Percentiles rank a stretch among this genome's conserved stretches.
phyloP scores from a whole-genome alignment of 2,797 vertebrate genomes.

The Todus mexicanus region DNA sequence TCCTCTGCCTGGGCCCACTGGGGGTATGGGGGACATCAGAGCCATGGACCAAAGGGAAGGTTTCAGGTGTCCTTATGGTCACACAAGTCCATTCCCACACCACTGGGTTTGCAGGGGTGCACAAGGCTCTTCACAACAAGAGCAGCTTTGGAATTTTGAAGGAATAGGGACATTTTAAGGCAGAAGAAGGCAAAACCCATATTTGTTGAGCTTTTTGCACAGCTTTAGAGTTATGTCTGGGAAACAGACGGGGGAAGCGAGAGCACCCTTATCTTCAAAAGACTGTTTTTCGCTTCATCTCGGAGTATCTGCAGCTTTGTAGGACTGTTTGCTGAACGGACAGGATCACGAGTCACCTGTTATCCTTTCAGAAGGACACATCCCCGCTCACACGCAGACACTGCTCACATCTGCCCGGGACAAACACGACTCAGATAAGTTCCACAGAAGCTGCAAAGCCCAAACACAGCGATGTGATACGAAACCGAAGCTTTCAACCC shows the following conservation, averaged over 20 bases:
- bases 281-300: background rate
- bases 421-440: background rate
- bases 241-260: background rate
- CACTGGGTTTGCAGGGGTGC: background rate
- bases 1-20: background rate
- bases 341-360: background rate
- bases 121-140: background rate
- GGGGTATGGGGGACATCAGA: background rate
- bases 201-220: background rate
- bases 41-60: accelerated
- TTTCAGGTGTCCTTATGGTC: background rate
- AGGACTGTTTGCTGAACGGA: background rate
- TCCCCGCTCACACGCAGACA: background rate
- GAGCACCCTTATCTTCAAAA: constrained; percentile 19
- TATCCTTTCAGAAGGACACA: constrained; percentile 27
- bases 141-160: background rate
- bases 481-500: background rate
- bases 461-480: accelerated
- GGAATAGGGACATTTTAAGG: background rate
- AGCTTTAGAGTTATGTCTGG: background rate
- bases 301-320: background rate
- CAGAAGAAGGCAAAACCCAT: accelerated
- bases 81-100: background rate
- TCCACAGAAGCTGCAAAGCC: background rate
- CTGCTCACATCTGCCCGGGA: background rate